Evolutionary conservation across 2,797 vertebrate species (phyloP).

Genomic region (Sternotherus odoratus): DNA sequence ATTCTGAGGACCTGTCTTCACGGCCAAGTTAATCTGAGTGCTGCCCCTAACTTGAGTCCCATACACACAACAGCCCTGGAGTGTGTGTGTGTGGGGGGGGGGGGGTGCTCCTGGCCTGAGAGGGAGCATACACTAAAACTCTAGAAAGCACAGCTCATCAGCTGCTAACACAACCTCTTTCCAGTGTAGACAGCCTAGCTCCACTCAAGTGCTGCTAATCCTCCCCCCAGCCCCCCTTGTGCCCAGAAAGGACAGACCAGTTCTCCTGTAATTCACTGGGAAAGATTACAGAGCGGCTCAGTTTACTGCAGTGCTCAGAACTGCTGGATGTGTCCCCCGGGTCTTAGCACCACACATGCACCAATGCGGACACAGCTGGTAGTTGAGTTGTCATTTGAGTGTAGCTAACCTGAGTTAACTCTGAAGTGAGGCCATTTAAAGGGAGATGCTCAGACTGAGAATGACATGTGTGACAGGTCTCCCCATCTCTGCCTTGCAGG

Average conservation of each 20-base stretch:
- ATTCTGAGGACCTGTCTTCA: not conserved
- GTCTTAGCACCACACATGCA: not conserved
- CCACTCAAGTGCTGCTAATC: not conserved
- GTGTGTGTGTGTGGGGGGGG: not conserved
- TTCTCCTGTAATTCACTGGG: not conserved
- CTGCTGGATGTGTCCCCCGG: not conserved
- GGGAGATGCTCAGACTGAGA: not conserved
- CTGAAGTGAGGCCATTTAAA: not conserved
- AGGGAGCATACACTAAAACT: not conserved
- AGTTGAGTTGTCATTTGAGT: not conserved
- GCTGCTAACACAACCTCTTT: not conserved
- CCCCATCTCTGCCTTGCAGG: conserved; percentile 29
- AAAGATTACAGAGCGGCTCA: not conserved
- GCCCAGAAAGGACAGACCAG: not conserved
- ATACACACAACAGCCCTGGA: not conserved
- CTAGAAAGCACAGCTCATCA: not conserved
- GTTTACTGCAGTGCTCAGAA: not conserved
- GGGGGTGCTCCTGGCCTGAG: not conserved
- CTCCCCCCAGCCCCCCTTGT: not conserved
- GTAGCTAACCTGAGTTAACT: not conserved
- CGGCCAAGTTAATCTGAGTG: not conserved
- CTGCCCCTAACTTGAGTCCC: not conserved
- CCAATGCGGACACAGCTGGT: not conserved
- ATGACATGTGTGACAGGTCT: not conserved
- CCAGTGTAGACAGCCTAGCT: not conserved